A percentile compares a stretch with the other conserved stretches of the same genome.
Evolutionary conservation across 2,113 vertebrate genomes (phyloP).

Genomic region (Mobula birostris): DNA sequence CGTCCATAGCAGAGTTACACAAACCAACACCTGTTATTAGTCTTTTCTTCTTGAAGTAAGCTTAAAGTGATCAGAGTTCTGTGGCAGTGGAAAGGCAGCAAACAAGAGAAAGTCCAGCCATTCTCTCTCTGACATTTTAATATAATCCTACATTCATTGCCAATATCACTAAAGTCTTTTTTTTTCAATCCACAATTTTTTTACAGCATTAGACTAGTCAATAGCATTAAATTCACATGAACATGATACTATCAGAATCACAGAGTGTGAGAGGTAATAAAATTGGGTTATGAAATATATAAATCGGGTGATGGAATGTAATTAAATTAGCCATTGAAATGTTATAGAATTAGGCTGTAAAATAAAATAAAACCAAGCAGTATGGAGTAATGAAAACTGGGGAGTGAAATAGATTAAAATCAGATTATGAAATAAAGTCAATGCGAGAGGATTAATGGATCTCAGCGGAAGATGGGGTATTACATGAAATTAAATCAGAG

Average conservation of each 20-base stretch:
- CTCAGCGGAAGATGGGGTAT: not conserved
- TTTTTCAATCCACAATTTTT: not conserved
- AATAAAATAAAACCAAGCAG: slow-evolving; percentile 29
- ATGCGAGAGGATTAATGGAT: not conserved
- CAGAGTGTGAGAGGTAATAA: not conserved
- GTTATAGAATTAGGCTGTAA: slow-evolving; percentile 26
- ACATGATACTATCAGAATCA: not conserved
- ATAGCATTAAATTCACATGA: not conserved
- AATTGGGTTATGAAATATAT: slow-evolving; percentile 31
- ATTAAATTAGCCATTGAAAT: slow-evolving; percentile 36
- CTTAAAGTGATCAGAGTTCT: too few relatives aligned
- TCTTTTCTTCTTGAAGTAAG: too few relatives aligned
- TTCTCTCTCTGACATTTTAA: too few relatives aligned
- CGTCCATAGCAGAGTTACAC: too few relatives aligned
- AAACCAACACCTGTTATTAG: too few relatives aligned
- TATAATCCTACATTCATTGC: not conserved
- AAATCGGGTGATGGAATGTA: slow-evolving; percentile 23
- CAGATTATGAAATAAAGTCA: slow-evolving; percentile 1
- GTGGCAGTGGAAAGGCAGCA: too few relatives aligned
- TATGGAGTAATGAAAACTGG: slow-evolving; percentile 28
- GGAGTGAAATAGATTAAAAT: slow-evolving; percentile 32
- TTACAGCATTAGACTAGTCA: too few relatives aligned
- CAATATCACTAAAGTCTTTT: not conserved
- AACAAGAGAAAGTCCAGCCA: too few relatives aligned
- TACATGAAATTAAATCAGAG: not conserved